Evolutionary conservation across 2,797 vertebrate species (phyloP).

Genomic region (Cryptoprocta ferox): DNA sequence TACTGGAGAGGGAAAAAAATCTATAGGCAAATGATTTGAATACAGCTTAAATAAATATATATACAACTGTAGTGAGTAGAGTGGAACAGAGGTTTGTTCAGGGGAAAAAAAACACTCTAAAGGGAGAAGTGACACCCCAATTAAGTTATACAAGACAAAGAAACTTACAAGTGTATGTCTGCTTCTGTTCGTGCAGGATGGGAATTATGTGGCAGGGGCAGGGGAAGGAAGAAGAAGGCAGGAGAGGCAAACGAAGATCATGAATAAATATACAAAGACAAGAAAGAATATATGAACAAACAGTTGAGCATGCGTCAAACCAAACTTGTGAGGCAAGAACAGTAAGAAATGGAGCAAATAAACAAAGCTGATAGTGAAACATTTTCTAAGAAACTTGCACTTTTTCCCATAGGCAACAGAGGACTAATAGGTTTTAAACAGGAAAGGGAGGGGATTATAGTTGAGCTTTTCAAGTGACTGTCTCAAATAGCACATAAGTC

Average conservation of each 20-base stretch:
- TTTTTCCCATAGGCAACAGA: neutral
- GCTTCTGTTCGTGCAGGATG: neutral
- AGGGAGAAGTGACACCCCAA: neutral
- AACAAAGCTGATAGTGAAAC: neutral
- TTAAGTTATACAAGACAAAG: neutral
- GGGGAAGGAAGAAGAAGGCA: neutral
- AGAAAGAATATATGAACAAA: neutral
- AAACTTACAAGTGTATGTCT: neutral
- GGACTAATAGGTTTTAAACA: neutral
- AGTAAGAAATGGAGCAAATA: neutral
- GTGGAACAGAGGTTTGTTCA: neutral
- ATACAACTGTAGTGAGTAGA: neutral
- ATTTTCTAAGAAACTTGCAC: neutral
- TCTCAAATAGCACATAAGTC: neutral
- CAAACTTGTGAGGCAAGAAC: neutral
- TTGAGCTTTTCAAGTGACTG: neutral
- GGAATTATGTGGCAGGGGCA: neutral
- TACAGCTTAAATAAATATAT: neutral
- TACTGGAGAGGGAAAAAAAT: neutral
- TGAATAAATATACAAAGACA: slow-evolving; percentile 14
- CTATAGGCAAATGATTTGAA: neutral
- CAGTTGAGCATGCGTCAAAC: neutral
- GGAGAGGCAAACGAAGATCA: neutral
- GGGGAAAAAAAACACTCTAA: neutral
- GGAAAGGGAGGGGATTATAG: neutral